phyloP scores from a whole-genome alignment of 2,113 vertebrate genomes.

The Macrotus californicus region DNA sequence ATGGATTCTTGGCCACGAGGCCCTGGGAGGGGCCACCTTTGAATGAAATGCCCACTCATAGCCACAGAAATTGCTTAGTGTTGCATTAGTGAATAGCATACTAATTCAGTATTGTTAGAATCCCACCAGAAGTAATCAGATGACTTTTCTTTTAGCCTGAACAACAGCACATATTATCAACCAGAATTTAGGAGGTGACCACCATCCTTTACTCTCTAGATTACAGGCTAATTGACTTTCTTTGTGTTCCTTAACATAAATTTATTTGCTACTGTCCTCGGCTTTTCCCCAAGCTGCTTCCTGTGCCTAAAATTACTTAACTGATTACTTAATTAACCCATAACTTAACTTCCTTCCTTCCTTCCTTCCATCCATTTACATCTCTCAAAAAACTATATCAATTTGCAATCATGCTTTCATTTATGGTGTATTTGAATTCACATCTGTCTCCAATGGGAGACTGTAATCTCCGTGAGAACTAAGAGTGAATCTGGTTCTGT shows the following conservation, averaged over 20 bases:
- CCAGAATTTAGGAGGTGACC: not conserved
- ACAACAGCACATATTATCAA: not conserved
- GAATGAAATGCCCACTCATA: not conserved
- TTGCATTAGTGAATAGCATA: not conserved
- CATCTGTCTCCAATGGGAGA: not conserved
- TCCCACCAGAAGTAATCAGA: not conserved
- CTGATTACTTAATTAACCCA: not conserved
- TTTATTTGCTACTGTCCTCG: not conserved
- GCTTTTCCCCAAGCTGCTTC: not conserved
- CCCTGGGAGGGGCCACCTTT: not conserved
- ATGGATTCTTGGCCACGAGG: not conserved
- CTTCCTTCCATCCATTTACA: not conserved
- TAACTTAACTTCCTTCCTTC: not conserved
- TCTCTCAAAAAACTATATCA: not conserved
- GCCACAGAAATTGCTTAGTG: not conserved
- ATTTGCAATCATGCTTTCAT: not conserved
- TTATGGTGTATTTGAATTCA: not conserved
- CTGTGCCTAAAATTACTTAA: not conserved
- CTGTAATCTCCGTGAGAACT: not conserved
- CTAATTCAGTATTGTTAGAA: not conserved
- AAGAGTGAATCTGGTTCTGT: not conserved
- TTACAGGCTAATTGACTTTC: not conserved
- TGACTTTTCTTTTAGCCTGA: not conserved
- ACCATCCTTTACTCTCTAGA: not conserved
- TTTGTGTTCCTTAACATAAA: not conserved